Base-by-base conservation (phyloP, 2,888 invertebrate species). In the Perdita meconis region DNA sequence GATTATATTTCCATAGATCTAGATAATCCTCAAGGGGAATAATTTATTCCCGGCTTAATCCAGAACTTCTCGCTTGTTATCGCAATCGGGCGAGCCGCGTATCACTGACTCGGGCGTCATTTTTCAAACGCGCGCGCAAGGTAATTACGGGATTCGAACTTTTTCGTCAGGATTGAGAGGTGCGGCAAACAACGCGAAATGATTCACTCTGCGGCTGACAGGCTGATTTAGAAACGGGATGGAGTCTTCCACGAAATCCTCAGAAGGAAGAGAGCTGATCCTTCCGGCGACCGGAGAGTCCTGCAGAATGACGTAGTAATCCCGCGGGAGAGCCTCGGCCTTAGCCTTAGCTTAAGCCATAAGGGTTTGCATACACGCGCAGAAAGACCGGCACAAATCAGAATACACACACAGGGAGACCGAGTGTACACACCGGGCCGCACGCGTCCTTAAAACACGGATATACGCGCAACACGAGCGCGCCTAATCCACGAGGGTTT, bases 281-380 rank as follows among this genome's bases (percentile, higher is more conserved):
- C 90, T 88, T 89, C 88, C 86, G 88, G 89, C 87, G 88, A 87
- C 86, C 86, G 85, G 84, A 88, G 86, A 84, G 84, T 85, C 87
- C 87, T 85, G 79, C 82, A 86, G 90, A 88, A 90, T 91, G 91
- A 91, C 90, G 90, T 87, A 88, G 91, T 91, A 91, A 92, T 91
- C 91, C 90, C 90, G 74, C 85, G 88, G 88, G 91, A 88, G 89
- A 89, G 87, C 86, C 87, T 86, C 87, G 87, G 89, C 89, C 91
- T 90, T 90, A 90, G 91, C 88, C 89, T 89, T 88, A 88, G 90
- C 89, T 89, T 89, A 88, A 90, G 89, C 90, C 90, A 85, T 87
- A 87, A 89, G 90, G 91, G 91, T 91, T 90, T 90, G 90, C 91
- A 91, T 90, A 89, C 84, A 90, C 70, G 71, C 64, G 78, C 82